Evolutionary conservation across 2,113 vertebrate species (phyloP).

Genomic region (Chlamydotis undulata): DNA sequence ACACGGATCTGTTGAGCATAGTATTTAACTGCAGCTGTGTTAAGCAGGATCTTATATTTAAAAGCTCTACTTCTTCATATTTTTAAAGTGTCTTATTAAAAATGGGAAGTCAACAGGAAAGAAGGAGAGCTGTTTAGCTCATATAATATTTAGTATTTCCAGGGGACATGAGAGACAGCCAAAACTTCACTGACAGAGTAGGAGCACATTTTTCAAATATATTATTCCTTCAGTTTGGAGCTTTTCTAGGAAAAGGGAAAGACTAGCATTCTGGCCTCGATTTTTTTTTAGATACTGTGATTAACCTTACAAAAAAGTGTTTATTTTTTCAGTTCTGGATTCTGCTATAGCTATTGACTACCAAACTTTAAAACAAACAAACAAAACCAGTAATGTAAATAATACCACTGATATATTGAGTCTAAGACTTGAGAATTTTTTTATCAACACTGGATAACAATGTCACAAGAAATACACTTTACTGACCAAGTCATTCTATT

Average conservation of each 20-base stretch:
- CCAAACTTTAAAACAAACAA: background rate
- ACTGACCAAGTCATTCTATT: background rate
- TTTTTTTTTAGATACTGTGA: background rate
- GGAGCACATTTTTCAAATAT: background rate
- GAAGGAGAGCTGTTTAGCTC: background rate
- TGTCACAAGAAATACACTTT: background rate
- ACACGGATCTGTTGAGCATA: background rate
- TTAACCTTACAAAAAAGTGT: fast-evolving
- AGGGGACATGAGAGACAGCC: background rate
- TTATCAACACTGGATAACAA: background rate
- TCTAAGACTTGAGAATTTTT: background rate
- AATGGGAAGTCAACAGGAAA: background rate
- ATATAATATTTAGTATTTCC: background rate
- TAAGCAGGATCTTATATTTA: background rate
- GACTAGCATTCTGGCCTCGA: fast-evolving
- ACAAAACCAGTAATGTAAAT: background rate
- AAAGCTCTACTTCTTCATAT: background rate
- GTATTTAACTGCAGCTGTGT: background rate
- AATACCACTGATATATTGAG: background rate
- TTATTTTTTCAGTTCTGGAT: background rate
- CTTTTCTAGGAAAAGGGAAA: background rate
- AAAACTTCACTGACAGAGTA: background rate
- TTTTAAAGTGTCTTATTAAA: background rate
- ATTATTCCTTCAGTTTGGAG: background rate
- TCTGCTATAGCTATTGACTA: background rate